Base-by-base conservation (phyloP, 2,888 invertebrate species). In the Cheilosia urbana region DNA sequence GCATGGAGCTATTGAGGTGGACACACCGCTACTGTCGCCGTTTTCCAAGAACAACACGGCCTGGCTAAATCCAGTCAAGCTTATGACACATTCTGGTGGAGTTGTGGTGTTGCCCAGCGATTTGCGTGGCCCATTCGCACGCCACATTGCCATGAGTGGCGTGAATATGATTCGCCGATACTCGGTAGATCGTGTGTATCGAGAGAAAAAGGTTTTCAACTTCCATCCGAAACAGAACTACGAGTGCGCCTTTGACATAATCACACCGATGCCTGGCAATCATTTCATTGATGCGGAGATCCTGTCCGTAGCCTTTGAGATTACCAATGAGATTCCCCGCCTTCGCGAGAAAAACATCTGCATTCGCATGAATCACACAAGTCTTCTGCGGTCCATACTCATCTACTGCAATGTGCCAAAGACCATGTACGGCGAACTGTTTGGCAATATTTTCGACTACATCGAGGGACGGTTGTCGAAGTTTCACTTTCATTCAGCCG, bases 161-260 rank as follows among this genome's bases (percentile, higher is more conserved):
- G 95, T 97, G 0, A 95, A 94, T 58, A 94, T 95, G 88, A 93
- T 98, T 89, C 95, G 98, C 87, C 94, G 99, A 62, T 99, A 97
- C 91, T 95, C 96, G 1, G 95, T 98, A 6, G 98, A 97, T 88
- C 94, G 96, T 65, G 98, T 98, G 1, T 99, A 95, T 90, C 93
- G 97, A 77, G 96, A 97, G 90, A 95, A 95, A 88, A 95, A 95
- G 89, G 95, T 95, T 2, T 94, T 93, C 76, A 97, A 97, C 0
- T 96, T 96, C 89, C 97, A 98, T 92, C 99, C 99, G 0, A 94
- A 96, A 85, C 98, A 98, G 92, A 94, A 97, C 19, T 95, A 96
- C 75, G 98, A 98, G 91, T 98, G 98, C 92, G 97, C 97, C 1
- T 98, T 98, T 92, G 99, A 99, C 91, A 97, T 99, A 80, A 96